Conservation (phyloP, 2,888 invertebrate species). For the Cephus pygmeus region DNA sequence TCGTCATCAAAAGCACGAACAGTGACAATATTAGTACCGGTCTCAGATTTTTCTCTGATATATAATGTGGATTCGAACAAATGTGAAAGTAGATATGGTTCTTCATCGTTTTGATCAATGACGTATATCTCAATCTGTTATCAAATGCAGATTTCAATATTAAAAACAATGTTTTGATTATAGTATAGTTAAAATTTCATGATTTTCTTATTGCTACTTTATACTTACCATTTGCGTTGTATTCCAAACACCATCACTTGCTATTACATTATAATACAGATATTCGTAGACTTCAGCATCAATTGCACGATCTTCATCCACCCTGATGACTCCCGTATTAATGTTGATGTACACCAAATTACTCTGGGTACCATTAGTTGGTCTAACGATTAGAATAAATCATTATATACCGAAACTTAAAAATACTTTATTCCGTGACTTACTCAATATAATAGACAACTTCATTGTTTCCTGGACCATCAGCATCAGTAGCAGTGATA, state of each 20-base stretch:
- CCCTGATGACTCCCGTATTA: conserved; percentile 69
- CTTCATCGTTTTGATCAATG: conserved; percentile 73
- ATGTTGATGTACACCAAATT: conserved; percentile 69
- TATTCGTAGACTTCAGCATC: conserved; percentile 67
- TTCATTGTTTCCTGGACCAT: conserved; percentile 71
- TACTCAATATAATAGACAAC: conserved; percentile 71
- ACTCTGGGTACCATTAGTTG: conserved; percentile 63
- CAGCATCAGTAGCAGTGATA: conserved; percentile 72
- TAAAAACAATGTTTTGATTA: not conserved
- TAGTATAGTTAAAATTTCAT: not conserved
- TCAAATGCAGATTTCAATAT: conserved; percentile 1
- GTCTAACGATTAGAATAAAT: conserved; percentile 52
- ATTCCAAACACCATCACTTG: conserved; percentile 67
- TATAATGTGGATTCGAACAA: conserved; percentile 58
- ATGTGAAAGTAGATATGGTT: conserved; percentile 60
- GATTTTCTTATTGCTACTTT: conserved; percentile 4
- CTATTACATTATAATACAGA: conserved; percentile 70
- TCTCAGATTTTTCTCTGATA: conserved; percentile 69
- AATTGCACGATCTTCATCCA: conserved; percentile 65
- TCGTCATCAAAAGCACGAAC: conserved; percentile 69
- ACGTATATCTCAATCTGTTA: conserved; percentile 70
- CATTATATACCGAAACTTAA: not conserved
- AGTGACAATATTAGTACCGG: conserved; percentile 62
- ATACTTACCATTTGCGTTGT: conserved; percentile 65
- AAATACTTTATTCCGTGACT: conserved; percentile 26